Evolutionary conservation across 1,140 invertebrate species (phyloP), one percentile per base, ranked within the genome.

Genomic region (Epicauta chinensis): DNA sequence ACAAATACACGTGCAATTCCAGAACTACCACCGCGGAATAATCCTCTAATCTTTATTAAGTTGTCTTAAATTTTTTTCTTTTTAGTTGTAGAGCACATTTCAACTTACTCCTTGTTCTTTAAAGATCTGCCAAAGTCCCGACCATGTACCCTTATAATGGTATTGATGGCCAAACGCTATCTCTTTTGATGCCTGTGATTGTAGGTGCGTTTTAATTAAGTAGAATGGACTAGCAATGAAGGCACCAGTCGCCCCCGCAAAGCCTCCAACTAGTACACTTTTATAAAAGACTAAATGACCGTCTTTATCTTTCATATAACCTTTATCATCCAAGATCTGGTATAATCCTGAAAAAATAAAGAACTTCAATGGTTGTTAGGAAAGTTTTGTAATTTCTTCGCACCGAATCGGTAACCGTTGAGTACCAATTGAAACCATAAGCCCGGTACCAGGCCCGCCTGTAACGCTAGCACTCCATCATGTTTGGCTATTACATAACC

Each of bases 151-250:
- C 13, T 72, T 69, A 64, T 92, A 85, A 2, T 76, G 65, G 63
- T 94, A 91, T 62, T 95, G 93, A 71, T 87, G 79, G 1, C 92
- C 92, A 1, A 95, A 91, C 9, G 91, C 91, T 54, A 93, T 91
- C 5, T 77, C 72, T 40, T 74, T 72, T 2, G 82, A 80, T 0
- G 84, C 81, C 58, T 87, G 82, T 0, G 90, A 80, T 66, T 96
- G 92, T 9, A 95, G 69, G 63, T 93, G 87, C 0, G 89, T 93
- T 74, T 96, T 96, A 10, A 94, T 77, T 70, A 94, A 70, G 67
- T 87, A 92, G 46, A 93, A 82, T 1, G 90, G 91, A 63, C 87
- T 91, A 3, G 82, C 87, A n/a, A 83, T 64, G 37, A 81, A 77
- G 10, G 85, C 83, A 11, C 89, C 91, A 43, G 84, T 38, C 12